Base-by-base conservation (phyloP, 2,888 invertebrate genomes). In the Drosophila pseudotalamancana region DNA sequence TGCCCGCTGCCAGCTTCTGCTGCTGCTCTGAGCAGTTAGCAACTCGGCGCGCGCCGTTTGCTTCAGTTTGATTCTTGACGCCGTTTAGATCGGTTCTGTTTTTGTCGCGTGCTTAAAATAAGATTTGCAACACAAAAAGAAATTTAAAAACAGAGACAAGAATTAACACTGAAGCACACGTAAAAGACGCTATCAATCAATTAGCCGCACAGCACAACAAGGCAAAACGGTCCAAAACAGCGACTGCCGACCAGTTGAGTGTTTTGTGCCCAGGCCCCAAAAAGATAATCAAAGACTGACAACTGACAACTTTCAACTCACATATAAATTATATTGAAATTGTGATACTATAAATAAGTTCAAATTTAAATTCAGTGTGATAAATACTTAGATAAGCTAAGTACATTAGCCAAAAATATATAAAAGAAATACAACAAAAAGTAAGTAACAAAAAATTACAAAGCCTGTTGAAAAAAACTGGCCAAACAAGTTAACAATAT, bases 41-140 rank as follows among this genome's bases (percentile, higher is more conserved):
- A 49, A 50, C 45, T 48, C 40, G 73, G 72, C 75, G 72, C 63
- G 75, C 71, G 77, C 73, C 67, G 66, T 59, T 76, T 69, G 82
- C 70, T 76, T 91, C 89, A 91, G 91, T 91, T 91, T 89, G 88
- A 90, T 91, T 91, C 91, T 91, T 90, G 90, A 88, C 88, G 90
- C 90, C 89, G 91, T 88, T 88, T 90, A 90, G 91, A 90, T 91
- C 91, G 90, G 91, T 90, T 90, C 89, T 90, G 77, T 69, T 76
- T 56, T 64, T 55, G 62, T 57, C 49, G 59, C 62, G 61, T 66
- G 72, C 77, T 68, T 16, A 42, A 45, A 37, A 23, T 6, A 32
- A 6, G 27, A 43, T 6, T 61, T 4, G 4, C 18, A 27, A 16
- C 1, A 19, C 8, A 14, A 9, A 39, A 4, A 49, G 39, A 63